A percentile compares a stretch with the other conserved stretches of the same genome.
These are phyloP conservation scores for Tyrannus savana DNA, from an alignment of 2,113 vertebrate species.

Conservation along the genomic window DNA sequence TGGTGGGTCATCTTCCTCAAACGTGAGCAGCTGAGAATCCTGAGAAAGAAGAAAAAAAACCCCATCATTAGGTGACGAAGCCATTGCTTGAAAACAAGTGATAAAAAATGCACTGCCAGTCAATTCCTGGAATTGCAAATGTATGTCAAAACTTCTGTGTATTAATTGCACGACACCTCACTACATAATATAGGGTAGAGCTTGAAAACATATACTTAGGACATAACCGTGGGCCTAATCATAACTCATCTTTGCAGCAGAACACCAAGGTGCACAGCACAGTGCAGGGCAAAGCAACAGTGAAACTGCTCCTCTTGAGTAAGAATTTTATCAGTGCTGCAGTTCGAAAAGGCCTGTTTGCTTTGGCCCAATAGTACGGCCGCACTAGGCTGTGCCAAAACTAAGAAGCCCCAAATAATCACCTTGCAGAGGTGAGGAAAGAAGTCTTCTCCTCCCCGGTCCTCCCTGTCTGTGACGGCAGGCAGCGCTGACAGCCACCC, in stretches of 20 bases:
- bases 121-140: not conserved
- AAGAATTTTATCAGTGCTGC: not conserved
- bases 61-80: not conserved
- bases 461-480: not conserved
- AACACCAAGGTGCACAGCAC: not conserved
- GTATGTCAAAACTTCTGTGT: not conserved
- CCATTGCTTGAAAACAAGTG: not conserved
- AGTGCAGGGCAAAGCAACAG: not conserved
- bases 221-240: not conserved
- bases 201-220: constrained; percentile 15
- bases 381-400: not conserved
- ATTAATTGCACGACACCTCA: constrained; percentile 12
- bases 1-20: constrained; percentile 80
- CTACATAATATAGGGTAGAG: not conserved
- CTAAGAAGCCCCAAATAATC: not conserved
- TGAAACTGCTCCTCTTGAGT: not conserved
- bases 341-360: not conserved
- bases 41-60: constrained; percentile 48
- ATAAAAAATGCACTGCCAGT: not conserved
- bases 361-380: not conserved
- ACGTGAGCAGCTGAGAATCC: constrained; percentile 78
- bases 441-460: not conserved
- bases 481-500: not conserved
- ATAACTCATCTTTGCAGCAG: not conserved
- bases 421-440: not conserved